A percentile compares a stretch with the other conserved stretches of the same genome.
These are phyloP conservation scores for Ectemnius continuus DNA, from an alignment of 2,888 invertebrate genomes.

Conservation along the genomic window DNA sequence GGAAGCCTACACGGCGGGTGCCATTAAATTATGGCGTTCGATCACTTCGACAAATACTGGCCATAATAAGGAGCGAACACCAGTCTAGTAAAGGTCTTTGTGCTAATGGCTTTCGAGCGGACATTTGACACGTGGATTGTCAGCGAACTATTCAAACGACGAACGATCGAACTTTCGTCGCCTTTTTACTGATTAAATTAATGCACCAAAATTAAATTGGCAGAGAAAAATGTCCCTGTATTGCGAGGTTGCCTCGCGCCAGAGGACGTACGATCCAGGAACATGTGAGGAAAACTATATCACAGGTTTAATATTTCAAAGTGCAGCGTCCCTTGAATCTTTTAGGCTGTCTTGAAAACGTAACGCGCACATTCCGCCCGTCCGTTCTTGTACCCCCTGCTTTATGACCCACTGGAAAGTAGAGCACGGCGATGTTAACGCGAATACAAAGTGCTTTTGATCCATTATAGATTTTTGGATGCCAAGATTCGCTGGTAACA, in stretches of 20 bases:
- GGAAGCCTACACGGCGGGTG: slow-evolving; percentile 1
- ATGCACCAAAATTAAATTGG: background rate
- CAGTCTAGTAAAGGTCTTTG: background rate
- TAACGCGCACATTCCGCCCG: no score
- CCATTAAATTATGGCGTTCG: slow-evolving; percentile 5
- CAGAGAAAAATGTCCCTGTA: background rate
- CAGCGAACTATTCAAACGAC: background rate
- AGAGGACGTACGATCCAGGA: slow-evolving; percentile 7
- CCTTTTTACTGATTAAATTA: slow-evolving; percentile 2
- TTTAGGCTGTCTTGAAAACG: no score
- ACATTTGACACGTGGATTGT: background rate
- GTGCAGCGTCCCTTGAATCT: background rate
- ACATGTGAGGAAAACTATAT: background rate
- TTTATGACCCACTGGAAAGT: no score
- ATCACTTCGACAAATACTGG: background rate
- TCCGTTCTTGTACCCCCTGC: no score
- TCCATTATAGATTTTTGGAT: no score
- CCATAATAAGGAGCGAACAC: background rate
- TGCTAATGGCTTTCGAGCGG: background rate
- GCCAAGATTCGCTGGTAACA: no score
- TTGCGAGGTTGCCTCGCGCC: background rate
- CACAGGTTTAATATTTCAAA: slow-evolving; percentile 27
- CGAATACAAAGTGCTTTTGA: no score
- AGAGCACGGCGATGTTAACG: no score
- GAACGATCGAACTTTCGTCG: background rate